phyloP scores from a whole-genome alignment of 2,888 invertebrate species.

The Papilio elwesi region DNA sequence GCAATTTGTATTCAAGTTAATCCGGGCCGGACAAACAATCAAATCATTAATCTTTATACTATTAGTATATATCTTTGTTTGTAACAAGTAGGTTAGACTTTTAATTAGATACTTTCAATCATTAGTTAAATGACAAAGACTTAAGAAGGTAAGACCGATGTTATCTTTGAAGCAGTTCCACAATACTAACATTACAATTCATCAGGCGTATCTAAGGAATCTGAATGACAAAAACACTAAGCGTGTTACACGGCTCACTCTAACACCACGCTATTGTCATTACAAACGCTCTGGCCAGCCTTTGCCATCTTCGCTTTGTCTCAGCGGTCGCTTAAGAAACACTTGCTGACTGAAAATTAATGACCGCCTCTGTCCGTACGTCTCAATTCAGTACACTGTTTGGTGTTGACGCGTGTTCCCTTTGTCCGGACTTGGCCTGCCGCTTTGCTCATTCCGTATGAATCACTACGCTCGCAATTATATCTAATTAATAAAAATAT shows the following conservation, averaged over 20 bases:
- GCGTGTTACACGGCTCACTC: conserved; percentile 71
- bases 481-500: no score
- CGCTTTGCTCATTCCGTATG: conserved; percentile 14
- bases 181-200: conserved; percentile 59
- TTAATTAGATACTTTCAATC: background rate
- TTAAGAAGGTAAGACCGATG: conserved; percentile 42
- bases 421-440: conserved; percentile 24
- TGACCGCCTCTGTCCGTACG: conserved; percentile 66
- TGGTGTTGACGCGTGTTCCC: conserved; percentile 44
- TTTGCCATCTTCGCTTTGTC: conserved; percentile 55
- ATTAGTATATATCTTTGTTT: no score
- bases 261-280: conserved; percentile 50
- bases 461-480: background rate
- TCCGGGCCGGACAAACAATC: no score
- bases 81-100: background rate
- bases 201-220: conserved; percentile 60
- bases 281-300: conserved; percentile 54
- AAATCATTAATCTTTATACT: no score
- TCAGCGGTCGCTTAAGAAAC: conserved; percentile 63
- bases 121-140: background rate
- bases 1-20: no score
- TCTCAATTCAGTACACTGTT: conserved; percentile 59
- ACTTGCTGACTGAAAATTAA: conserved; percentile 75
- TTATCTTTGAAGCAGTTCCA: conserved; percentile 62
- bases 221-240: conserved; percentile 66